Evolutionary conservation across 2,797 vertebrate species (phyloP).

Genomic region (Austrolebias charrua): DNA sequence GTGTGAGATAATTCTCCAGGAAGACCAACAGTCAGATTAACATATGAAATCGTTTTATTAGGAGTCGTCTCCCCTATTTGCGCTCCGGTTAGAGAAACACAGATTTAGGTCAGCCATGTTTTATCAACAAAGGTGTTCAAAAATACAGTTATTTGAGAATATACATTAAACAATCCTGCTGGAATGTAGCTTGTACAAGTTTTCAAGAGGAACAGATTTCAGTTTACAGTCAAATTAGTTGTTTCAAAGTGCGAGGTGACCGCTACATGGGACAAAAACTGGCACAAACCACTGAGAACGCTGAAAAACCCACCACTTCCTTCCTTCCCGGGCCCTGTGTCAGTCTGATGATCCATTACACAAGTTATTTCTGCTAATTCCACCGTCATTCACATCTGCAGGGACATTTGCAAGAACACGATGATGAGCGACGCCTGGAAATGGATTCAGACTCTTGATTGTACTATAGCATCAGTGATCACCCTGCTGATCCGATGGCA

Average conservation of each 20-base stretch:
- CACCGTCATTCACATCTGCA: slow-evolving; percentile 24
- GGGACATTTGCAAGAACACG: slow-evolving; percentile 1
- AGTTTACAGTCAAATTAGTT: slow-evolving; percentile 7
- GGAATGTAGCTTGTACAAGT: slow-evolving; percentile 47
- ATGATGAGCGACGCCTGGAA: slow-evolving; percentile 24
- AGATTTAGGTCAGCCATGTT: slow-evolving; percentile 39
- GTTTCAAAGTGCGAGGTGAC: background rate
- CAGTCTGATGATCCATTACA: slow-evolving; percentile 15
- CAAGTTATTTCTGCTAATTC: slow-evolving; percentile 15
- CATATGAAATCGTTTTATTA: slow-evolving; percentile 70
- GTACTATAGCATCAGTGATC: slow-evolving; percentile 35
- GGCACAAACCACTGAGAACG: slow-evolving; percentile 25
- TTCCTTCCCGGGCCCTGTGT: slow-evolving; percentile 18
- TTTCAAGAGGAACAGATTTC: slow-evolving; percentile 14
- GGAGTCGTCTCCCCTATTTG: slow-evolving; percentile 24
- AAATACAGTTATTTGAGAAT: slow-evolving; percentile 66
- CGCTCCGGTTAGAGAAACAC: slow-evolving; percentile 17
- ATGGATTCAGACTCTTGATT: slow-evolving; percentile 41
- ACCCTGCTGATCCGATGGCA: slow-evolving; percentile 41
- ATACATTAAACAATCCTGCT: slow-evolving; percentile 50
- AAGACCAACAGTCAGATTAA: slow-evolving; percentile 10
- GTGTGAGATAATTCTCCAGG: background rate
- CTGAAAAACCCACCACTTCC: slow-evolving; percentile 9
- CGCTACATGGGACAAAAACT: slow-evolving; percentile 8
- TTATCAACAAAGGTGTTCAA: slow-evolving; percentile 58